Base-by-base conservation (phyloP, 2,888 invertebrate genomes). In the Lucinisca nassula region DNA sequence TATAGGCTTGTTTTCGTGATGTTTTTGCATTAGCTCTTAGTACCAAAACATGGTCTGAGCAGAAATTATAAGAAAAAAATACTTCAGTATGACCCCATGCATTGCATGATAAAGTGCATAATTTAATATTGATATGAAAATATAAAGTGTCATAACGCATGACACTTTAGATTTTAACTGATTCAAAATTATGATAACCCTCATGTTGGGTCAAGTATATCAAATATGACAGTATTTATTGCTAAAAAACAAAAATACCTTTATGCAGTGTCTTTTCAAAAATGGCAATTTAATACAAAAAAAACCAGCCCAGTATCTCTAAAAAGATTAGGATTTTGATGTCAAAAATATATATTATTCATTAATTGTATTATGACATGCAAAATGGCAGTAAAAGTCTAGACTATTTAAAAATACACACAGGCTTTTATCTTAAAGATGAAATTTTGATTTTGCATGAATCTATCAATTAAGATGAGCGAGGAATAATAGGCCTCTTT, bases 111-210 rank as follows among this genome's bases (percentile, higher is more conserved):
- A 35, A 35, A 67, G 35, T 67, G 67, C 67, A 67, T 35, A 35
- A 67, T 67, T 67, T 67, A n/a, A 67, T 67, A 35, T 67, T 6
- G 24, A 30, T 67, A 67, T 67, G 17, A 67, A 67, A 67, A 67
- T 67, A 30, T 67, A 67, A 61, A 67, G 67, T 67, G 67, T 67
- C 67, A 67, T 67, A 67, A 67, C 67, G 35, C n/a, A 67, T 67
- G 67, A 67, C 67, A 67, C 30, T 24, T 67, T 14, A 67, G 67
- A 67, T 67, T 67, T 67, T 67, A 67, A 67, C 67, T 67, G 67
- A 67, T 67, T 17, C 32, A 27, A 35, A 67, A 67, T 35, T 30
- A 67, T 67, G 67, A 67, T 67, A 67, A 67, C 67, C 67, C 21
- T 17, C 12, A n/a, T 30, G 21, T 67, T 10, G 35, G 67, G 67